A percentile compares a stretch with the other conserved stretches of the same genome.
phyloP scores from a whole-genome alignment of 1,140 invertebrate genomes.

The Formica exsecta region DNA sequence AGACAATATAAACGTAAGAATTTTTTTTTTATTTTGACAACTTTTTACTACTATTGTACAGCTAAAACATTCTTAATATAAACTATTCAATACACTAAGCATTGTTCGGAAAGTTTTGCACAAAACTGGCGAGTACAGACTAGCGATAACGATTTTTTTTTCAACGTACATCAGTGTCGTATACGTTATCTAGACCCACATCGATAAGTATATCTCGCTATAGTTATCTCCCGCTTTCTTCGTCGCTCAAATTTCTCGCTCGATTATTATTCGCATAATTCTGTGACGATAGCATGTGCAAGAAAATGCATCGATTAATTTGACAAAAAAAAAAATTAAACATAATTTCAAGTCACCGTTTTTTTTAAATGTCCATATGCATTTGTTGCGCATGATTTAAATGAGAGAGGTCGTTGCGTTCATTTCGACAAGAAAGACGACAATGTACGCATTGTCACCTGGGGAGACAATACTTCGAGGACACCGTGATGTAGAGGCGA shows the following conservation, averaged over 20 bases:
- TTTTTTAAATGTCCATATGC: not conserved
- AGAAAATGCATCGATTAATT: not conserved
- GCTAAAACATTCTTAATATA: too few species aligned
- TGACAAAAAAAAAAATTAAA: not conserved
- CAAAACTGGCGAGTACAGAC: constrained; percentile 3
- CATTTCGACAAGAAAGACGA: constrained; percentile 1
- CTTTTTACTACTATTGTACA: too few species aligned
- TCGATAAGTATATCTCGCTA: constrained; percentile 69
- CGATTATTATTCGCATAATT: constrained; percentile 19
- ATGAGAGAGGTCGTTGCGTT: not conserved
- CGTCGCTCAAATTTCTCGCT: not conserved
- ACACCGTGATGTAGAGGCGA: not conserved
- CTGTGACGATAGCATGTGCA: not conserved
- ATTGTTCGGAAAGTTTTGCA: constrained; percentile 7
- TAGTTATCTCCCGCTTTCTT: constrained; percentile 9
- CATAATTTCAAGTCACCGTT: not conserved
- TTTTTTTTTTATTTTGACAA: too few species aligned
- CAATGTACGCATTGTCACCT: constrained; percentile 18
- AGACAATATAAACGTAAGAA: too few species aligned
- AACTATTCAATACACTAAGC: not conserved
- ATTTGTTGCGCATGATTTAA: not conserved
- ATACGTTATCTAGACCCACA: constrained; percentile 67
- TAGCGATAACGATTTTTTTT: constrained; percentile 36
- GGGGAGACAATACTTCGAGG: constrained; percentile 35
- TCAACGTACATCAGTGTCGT: not conserved